These are phyloP conservation scores for Erebia ligea DNA, from an alignment of 2,888 invertebrate genomes.

Conservation along the genomic window DNA sequence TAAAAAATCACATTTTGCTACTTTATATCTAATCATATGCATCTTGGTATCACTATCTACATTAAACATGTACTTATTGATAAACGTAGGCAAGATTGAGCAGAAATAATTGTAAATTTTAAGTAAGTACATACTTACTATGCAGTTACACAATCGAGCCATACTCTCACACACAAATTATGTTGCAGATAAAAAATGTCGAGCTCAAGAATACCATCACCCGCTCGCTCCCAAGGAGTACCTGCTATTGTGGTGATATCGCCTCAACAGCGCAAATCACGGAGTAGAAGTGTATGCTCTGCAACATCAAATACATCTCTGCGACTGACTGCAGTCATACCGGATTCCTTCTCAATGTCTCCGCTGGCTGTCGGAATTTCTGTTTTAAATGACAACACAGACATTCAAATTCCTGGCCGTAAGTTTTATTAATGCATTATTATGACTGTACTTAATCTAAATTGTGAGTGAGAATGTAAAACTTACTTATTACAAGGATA, in stretches of 20 bases:
- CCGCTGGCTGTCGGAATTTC: slow-evolving; percentile 58
- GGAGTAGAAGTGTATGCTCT: slow-evolving; percentile 61
- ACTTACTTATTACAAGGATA: too few species aligned
- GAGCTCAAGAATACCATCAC: slow-evolving; percentile 58
- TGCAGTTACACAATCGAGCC: too few species aligned
- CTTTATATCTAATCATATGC: neutral
- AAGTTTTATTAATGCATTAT: slow-evolving; percentile 52
- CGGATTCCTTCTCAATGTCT: slow-evolving; percentile 58
- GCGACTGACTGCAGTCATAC: slow-evolving; percentile 56
- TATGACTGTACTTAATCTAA: too few species aligned
- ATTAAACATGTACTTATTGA: too few species aligned
- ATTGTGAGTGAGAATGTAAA: too few species aligned
- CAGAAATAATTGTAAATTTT: too few species aligned
- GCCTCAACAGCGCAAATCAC: slow-evolving; percentile 51
- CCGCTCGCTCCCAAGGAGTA: slow-evolving; percentile 60
- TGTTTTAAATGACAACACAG: slow-evolving; percentile 64
- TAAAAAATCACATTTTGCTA: neutral
- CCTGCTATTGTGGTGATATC: slow-evolving; percentile 38
- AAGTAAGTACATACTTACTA: too few species aligned
- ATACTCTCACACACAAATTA: neutral
- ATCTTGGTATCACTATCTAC: too few species aligned
- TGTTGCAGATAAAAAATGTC: slow-evolving; percentile 48
- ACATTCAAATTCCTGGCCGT: slow-evolving; percentile 68
- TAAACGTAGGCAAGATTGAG: too few species aligned
- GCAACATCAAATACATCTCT: slow-evolving; percentile 56